Evolutionary conservation across 2,888 invertebrate species (phyloP).

Genomic region (Sabatieria punctata): DNA sequence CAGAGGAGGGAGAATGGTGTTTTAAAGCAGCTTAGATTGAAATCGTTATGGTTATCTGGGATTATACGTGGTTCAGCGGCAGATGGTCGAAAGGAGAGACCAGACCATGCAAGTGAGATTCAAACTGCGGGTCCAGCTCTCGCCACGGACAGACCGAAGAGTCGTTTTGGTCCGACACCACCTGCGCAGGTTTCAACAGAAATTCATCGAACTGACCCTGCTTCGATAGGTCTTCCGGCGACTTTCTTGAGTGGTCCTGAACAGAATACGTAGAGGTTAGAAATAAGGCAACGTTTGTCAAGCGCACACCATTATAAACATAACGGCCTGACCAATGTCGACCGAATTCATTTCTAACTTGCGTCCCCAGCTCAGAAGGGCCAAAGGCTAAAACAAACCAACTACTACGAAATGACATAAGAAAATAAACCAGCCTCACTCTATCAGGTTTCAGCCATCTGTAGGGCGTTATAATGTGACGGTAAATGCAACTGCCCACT

Average conservation of each 20-base stretch:
- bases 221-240: constrained; percentile 7
- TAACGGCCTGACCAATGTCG: constrained; percentile 40
- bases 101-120: no score
- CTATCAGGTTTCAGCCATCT: constrained; percentile 28
- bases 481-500: constrained; percentile 49
- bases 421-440: constrained; percentile 12
- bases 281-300: not conserved
- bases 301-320: constrained; percentile 42
- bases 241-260: constrained; percentile 1
- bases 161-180: not conserved
- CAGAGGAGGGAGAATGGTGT: no score
- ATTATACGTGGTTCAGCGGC: no score
- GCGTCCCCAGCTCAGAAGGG: constrained; percentile 56
- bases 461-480: constrained; percentile 58
- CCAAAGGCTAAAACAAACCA: constrained; percentile 47
- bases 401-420: no score
- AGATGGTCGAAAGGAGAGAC: no score
- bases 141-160: not conserved
- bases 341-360: constrained; percentile 52
- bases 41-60: no score
- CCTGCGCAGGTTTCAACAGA: not conserved
- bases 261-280: not conserved
- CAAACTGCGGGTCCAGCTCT: no score
- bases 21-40: no score
- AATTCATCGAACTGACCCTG: constrained; percentile 4